Conservation (phyloP, 2,888 invertebrate species). For the Pristionchus entomophagus region DNA sequence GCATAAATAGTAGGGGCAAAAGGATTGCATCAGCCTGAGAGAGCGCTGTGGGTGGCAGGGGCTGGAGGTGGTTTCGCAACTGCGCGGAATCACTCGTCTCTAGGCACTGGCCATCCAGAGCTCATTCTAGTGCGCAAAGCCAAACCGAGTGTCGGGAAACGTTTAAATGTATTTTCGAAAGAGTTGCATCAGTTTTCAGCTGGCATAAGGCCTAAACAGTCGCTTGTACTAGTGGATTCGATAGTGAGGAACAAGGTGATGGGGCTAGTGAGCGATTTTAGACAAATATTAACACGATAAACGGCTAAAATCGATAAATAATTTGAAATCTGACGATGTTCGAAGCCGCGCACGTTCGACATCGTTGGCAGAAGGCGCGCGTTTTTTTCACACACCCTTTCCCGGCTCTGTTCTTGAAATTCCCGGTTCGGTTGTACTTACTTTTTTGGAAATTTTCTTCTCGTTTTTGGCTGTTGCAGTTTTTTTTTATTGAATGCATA, state of each 20-base stretch:
- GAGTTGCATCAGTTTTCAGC: background rate
- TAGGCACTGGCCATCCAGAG: background rate
- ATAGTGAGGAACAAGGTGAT: background rate
- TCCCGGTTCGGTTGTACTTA: too few relatives aligned
- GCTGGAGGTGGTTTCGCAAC: background rate
- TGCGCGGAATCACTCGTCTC: background rate
- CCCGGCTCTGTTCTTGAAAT: too few relatives aligned
- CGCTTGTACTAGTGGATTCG: background rate
- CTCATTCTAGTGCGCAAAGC: background rate
- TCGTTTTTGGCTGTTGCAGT: too few relatives aligned
- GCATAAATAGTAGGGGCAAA: constrained; percentile 3
- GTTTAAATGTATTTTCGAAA: background rate
- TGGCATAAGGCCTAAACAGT: background rate
- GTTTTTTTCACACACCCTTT: background rate
- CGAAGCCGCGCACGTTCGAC: background rate
- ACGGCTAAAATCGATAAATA: background rate
- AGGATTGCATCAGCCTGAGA: constrained; percentile 35
- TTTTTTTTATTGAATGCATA: too few relatives aligned
- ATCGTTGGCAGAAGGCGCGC: constrained; percentile 21
- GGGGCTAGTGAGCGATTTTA: too few relatives aligned
- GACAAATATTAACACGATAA: background rate
- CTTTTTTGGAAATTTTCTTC: too few relatives aligned
- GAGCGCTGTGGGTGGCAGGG: background rate
- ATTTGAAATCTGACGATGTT: background rate
- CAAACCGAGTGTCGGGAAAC: background rate